Percentiles rank a stretch among this genome's conserved stretches.
Evolutionary conservation across 2,888 invertebrate species (phyloP).

Genomic region (Tipula lateralis): DNA sequence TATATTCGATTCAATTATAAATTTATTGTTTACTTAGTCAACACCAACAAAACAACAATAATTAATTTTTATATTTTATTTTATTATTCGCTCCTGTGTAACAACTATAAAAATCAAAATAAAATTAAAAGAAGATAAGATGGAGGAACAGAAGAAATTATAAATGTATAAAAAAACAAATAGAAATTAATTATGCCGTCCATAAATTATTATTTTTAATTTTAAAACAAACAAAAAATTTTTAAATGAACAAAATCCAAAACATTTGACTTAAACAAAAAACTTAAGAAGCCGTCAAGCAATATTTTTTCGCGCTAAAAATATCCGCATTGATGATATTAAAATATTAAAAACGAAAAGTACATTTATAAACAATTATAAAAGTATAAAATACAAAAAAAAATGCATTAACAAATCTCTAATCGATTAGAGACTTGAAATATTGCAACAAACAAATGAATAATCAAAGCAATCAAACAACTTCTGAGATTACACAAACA

Average conservation of each 20-base stretch:
- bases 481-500: background rate
- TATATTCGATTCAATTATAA: background rate
- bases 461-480: background rate
- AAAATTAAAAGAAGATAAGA: background rate
- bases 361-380: background rate
- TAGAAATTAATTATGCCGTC: slow-evolving; percentile 29
- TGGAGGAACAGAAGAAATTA: background rate
- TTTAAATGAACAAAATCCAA: background rate
- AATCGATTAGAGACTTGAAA: slow-evolving; percentile 28
- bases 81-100: background rate
- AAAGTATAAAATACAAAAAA: background rate
- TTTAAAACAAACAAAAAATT: background rate
- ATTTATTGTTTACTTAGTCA: background rate
- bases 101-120: background rate
- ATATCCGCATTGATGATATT: slow-evolving; percentile 32
- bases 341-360: slow-evolving; percentile 14
- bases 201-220: slow-evolving; percentile 14
- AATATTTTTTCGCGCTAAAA: slow-evolving; percentile 32
- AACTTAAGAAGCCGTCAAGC: slow-evolving; percentile 31
- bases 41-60: background rate
- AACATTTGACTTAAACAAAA: background rate
- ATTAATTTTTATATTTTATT: background rate
- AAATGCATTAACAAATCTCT: slow-evolving; percentile 26
- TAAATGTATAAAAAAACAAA: background rate
- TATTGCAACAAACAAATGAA: background rate